Base-by-base conservation (phyloP, 2,888 invertebrate species). In the Ormyrus labotus region DNA sequence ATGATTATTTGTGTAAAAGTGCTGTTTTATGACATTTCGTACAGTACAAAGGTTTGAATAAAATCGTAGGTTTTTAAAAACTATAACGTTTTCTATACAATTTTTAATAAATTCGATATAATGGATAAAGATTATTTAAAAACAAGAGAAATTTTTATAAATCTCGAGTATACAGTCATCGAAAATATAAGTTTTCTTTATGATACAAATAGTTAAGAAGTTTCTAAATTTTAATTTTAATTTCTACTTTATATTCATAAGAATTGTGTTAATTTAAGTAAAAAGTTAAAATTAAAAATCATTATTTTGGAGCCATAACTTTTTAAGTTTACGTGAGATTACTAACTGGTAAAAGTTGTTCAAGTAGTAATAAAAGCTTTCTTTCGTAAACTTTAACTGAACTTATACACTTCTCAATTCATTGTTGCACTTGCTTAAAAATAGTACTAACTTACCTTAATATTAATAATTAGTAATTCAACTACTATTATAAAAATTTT, bases 131-230 rank as follows among this genome's bases (percentile, higher is more conserved):
- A 19, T 55, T 73, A n/a, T 60, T 63, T 55, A 47, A 67, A 72
- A 78, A 78, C 3, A 7, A 10, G 7, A 53, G 48, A 76, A 7
- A 13, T 60, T 3, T 55, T 48, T 70, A 70, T 77, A 70, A 77
- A 64, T n/a, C n/a, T 48, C 53, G 48, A 58, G 69, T 77, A 58
- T 77, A 77, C 61, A 70, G 63, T 70, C 64, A 70, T 77, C 70
- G 64, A 77, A 77, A 77, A 77, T 77, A 77, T 77, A 34, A 77
- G 6, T 57, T 50, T 77, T 69, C 11, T 60, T 70, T 13, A 64
- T 51, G 13, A 75, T 75, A 75, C 51, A 77, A 77, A 64, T 64
- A 70, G 55, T 70, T 34, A 48, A 60, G 61, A 67, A 77, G 58
- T 64, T 69, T 50, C 45, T 70, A 50, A 67, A 67, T 63, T 34